These are phyloP conservation scores for Drosophila eugracilis DNA, from an alignment of 1,140 invertebrate species.

Conservation along the genomic window DNA sequence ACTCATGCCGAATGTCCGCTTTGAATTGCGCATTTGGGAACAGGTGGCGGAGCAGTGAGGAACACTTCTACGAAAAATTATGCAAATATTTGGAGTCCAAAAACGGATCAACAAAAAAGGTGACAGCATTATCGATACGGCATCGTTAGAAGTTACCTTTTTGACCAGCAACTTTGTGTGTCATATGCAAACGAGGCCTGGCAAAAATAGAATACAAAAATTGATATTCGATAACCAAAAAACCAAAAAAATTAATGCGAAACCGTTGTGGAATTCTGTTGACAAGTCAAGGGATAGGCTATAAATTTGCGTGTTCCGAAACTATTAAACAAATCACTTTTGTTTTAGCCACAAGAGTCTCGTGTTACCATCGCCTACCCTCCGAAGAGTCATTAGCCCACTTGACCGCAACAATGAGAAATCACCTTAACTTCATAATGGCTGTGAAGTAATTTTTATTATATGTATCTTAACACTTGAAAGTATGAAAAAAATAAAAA, in stretches of 20 bases:
- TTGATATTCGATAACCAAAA: slow-evolving; percentile 67
- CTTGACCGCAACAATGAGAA: slow-evolving; percentile 63
- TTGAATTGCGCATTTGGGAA: slow-evolving; percentile 55
- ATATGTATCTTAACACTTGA: slow-evolving; percentile 49
- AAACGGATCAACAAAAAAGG: slow-evolving; percentile 40
- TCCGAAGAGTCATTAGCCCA: slow-evolving; percentile 49
- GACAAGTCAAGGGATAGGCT: slow-evolving; percentile 51
- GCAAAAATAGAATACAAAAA: slow-evolving; percentile 24
- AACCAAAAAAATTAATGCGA: slow-evolving; percentile 33
- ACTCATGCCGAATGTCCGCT: slow-evolving; percentile 36
- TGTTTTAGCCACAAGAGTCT: slow-evolving; percentile 32
- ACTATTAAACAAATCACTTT: slow-evolving; percentile 33
- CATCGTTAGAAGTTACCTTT: slow-evolving; percentile 52
- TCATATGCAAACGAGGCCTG: slow-evolving; percentile 71
- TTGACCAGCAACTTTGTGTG: slow-evolving; percentile 47
- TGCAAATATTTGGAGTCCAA: slow-evolving; percentile 73
- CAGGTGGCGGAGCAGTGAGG: slow-evolving; percentile 29
- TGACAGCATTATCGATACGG: slow-evolving; percentile 63
- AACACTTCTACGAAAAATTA: slow-evolving; percentile 61
- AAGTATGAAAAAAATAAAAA: neutral
- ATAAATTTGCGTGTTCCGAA: slow-evolving; percentile 37
- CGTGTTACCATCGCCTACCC: slow-evolving; percentile 24
- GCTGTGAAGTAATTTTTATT: slow-evolving; percentile 53
- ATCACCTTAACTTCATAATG: slow-evolving; percentile 33
- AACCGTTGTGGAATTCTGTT: slow-evolving; percentile 47